Base-by-base conservation (phyloP, 2,888 invertebrate genomes). In the Poecilus cupreus region DNA sequence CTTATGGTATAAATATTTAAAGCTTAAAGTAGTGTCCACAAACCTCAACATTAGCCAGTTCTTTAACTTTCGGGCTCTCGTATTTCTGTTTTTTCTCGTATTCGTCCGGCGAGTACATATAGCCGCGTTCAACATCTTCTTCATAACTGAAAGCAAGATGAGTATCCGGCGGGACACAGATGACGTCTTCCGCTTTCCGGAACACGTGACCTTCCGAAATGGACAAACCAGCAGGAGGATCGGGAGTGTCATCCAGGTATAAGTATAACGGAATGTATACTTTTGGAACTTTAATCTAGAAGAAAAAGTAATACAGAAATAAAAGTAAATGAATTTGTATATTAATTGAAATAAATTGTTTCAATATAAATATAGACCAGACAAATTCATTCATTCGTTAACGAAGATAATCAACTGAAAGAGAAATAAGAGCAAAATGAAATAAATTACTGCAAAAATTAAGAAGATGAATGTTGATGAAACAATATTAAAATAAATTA, bases 41-140 rank as follows among this genome's bases (percentile, higher is more conserved):
- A 88, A 93, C 94, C 89, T 92, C 90, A 22, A 92, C 90, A 75
- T 87, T 90, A 85, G 91, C 91, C 5, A 94, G 89, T 74, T 89
- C 88, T 86, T 92, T 93, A 8, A 94, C 89, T 57, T 92, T 90
- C 8, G 91, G 91, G 5, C 91, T 91, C 87, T 94, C 93, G 84
- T 93, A 94, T 87, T 93, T 92, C 75, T 93, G 88, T 37, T 89
- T 87, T 37, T 89, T 88, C 6, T 92, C 91, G 84, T 90, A 93
- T 83, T 93, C 92, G 78, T 93, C 92, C 32, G 91, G 90, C 0
- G 90, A 89, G 83, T 93, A 91, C 85, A 93, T 90, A 80, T 92
- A 93, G 18, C 91, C 91, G 60, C 91, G 90, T 24, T 87, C 87
- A 1, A 89, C 85, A 16, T 92, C 91, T 83, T 91, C 91, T 22